Evolutionary conservation across 2,888 invertebrate species (phyloP).

Genomic region (Loripinus fragilis): DNA sequence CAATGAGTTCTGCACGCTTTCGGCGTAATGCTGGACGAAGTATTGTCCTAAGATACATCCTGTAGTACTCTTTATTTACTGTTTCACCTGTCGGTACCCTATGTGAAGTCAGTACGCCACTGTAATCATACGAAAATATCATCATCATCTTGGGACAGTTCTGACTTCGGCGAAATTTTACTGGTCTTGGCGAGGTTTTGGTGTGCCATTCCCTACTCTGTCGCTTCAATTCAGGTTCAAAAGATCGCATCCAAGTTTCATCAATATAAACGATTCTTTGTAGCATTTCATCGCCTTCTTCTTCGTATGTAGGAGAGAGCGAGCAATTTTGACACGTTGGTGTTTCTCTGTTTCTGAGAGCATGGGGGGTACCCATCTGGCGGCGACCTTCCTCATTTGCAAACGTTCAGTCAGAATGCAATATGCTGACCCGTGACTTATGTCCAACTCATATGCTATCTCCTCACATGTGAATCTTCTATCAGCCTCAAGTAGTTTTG

Average conservation of each 20-base stretch:
- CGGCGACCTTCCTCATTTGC: conserved; percentile 18
- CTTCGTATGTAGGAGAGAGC: background rate
- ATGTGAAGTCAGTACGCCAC: conserved; percentile 9
- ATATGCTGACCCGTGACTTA: conserved; percentile 5
- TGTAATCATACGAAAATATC: background rate
- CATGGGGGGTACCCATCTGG: conserved; percentile 25
- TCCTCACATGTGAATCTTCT: conserved; percentile 3
- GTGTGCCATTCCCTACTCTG: conserved; percentile 13
- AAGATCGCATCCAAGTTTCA: conserved; percentile 12
- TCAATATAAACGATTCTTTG: conserved; percentile 22
- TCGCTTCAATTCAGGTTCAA: conserved; percentile 4
- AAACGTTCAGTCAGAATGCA: conserved; percentile 16
- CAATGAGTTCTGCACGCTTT: background rate
- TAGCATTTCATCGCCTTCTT: conserved; percentile 21
- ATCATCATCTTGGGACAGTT: background rate
- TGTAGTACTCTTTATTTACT: background rate
- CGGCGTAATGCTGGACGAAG: conserved; percentile 3
- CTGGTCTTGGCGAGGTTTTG: background rate
- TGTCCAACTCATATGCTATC: conserved; percentile 9
- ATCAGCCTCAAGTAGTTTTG: background rate
- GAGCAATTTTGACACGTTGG: background rate
- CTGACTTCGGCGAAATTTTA: background rate
- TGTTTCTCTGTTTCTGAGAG: conserved; percentile 22
- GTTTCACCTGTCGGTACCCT: background rate
- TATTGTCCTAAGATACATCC: background rate